phyloP scores from a whole-genome alignment of 1,140 invertebrate species.

The Drosophila gunungcola region DNA sequence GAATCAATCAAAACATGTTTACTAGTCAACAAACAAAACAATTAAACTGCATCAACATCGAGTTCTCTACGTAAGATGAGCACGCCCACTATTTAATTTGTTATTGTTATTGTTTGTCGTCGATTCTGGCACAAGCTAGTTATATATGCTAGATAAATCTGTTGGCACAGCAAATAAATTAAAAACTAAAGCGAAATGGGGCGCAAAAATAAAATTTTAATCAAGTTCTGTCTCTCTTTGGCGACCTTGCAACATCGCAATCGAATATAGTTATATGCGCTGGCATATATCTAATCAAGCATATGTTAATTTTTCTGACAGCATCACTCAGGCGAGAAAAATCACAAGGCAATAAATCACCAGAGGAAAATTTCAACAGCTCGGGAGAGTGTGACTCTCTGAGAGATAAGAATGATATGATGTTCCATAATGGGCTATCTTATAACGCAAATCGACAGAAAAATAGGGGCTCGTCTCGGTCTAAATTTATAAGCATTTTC shows the following conservation, averaged over 20 bases:
- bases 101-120: conserved; percentile 30
- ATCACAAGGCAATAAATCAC: conserved; percentile 54
- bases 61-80: conserved; percentile 36
- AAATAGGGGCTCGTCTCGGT: conserved; percentile 49
- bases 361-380: conserved; percentile 9
- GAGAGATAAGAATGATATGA: conserved; percentile 2
- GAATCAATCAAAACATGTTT: conserved; percentile 60
- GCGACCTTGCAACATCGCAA: conserved; percentile 44
- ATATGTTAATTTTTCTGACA: conserved; percentile 53
- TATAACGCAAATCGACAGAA: conserved; percentile 21
- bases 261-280: conserved; percentile 5
- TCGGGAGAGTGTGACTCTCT: not conserved
- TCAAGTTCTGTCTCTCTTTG: conserved; percentile 28
- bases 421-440: conserved; percentile 2
- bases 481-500: conserved; percentile 26
- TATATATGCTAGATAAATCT: conserved; percentile 61
- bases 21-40: conserved; percentile 67
- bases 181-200: conserved; percentile 63
- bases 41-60: conserved; percentile 60
- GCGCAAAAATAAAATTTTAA: conserved; percentile 56
- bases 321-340: conserved; percentile 24
- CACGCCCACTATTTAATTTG: conserved; percentile 68
- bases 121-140: conserved; percentile 61
- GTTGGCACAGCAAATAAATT: conserved; percentile 68
- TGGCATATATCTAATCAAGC: conserved; percentile 7